Evolutionary conservation across 1,140 invertebrate species (phyloP).

Genomic region (Homarus americanus): DNA sequence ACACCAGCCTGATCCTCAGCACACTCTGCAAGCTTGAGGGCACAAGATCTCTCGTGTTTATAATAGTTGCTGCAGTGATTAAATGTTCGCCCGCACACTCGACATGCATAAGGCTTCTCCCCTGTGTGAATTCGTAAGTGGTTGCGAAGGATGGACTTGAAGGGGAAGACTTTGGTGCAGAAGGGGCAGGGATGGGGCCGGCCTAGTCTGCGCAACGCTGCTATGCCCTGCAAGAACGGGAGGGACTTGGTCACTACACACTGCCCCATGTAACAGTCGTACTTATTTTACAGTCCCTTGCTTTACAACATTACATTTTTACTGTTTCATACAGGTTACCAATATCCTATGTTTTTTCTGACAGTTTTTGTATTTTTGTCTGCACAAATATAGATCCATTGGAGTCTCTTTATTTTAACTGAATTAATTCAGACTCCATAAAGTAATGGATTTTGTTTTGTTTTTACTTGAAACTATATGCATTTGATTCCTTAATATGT

Average conservation of each 20-base stretch:
- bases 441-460: too few species aligned
- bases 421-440: too few species aligned
- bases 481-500: too few species aligned
- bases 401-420: too few species aligned
- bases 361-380: not conserved
- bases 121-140: slow-evolving; percentile 80
- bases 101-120: slow-evolving; percentile 79
- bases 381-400: not conserved
- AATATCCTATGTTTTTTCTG: not conserved
- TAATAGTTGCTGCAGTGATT: slow-evolving; percentile 80
- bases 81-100: slow-evolving; percentile 79
- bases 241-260: slow-evolving; percentile 60
- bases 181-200: slow-evolving; percentile 75
- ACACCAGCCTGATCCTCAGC: slow-evolving; percentile 33
- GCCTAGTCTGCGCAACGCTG: slow-evolving; percentile 67
- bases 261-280: not conserved
- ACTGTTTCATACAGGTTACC: not conserved
- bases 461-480: too few species aligned
- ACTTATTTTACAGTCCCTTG: slow-evolving; percentile 20
- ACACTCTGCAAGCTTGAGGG: slow-evolving; percentile 53
- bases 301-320: not conserved
- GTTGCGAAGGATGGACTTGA: slow-evolving; percentile 77
- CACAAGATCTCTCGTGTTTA: slow-evolving; percentile 77
- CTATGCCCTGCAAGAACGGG: slow-evolving; percentile 66
- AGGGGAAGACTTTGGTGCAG: slow-evolving; percentile 75